Base-by-base conservation (phyloP, 2,797 vertebrate genomes). In the Labeo calbasu region DNA sequence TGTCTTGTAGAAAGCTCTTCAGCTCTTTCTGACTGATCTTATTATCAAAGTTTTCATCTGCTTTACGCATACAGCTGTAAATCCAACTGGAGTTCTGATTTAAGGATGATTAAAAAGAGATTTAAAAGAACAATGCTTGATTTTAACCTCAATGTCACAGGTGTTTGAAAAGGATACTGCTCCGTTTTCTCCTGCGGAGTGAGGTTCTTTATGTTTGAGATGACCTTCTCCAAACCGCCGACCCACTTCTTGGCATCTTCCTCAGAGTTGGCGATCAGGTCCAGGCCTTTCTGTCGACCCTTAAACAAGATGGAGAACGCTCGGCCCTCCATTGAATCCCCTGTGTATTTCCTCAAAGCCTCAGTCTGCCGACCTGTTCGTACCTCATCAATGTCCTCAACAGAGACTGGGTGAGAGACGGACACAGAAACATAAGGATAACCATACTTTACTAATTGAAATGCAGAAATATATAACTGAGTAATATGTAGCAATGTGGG, bases 271-370 rank as follows among this genome's bases (percentile, higher is more conserved):
- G 98, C 97, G 0, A 99, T 96, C 85, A 99, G 96, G 92, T 99
- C 98, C 81, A 99, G 95, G 87, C 95, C 97, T 89, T 96, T 99
- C 78, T 94, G 93, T 40, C 92, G 95, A 84, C 96, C 94, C 92
- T 97, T 99, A 91, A 99, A 99, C 88, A 98, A 50, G 71, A 99
- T 97, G 87, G 97, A 96, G 93, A 99, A 99, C 92, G 97, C 98
- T 85, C 95, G 95, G 12, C 91, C 84, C 84, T 95, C 96, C 0
- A 96, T 93, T 25, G 94, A 88, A 36, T 97, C 96, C 1, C 95
- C 95, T 4, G 97, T 97, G 53, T 95, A 93, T 92, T 97, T 98
- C 94, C 93, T 96, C 92, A 99, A 90, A 61, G 97, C 97, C 88
- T 99, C 97, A 0, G 98, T 97, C 90, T 96, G 96, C 70, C 97